These are phyloP conservation scores for Caenorhabditis briggsae DNA, from an alignment of 1,140 invertebrate species.

Conservation along the genomic window DNA sequence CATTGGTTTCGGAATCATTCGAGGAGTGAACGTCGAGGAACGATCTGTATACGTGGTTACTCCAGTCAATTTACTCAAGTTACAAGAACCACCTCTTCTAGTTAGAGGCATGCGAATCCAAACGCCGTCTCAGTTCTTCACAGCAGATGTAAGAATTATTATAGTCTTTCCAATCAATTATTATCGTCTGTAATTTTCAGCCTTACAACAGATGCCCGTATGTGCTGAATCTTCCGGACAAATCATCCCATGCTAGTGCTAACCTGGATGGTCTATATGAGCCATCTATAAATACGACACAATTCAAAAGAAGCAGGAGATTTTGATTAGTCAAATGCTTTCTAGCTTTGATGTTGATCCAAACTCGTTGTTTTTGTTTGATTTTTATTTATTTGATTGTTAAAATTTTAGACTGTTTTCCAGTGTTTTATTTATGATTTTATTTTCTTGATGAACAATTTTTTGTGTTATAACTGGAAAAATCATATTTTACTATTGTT, in stretches of 20 bases:
- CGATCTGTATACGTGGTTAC: neutral
- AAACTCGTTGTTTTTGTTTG: neutral
- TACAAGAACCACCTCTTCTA: conserved; percentile 30
- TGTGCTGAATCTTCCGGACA: neutral
- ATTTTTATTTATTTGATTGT: neutral
- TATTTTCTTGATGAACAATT: too few species aligned
- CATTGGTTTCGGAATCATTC: conserved; percentile 49
- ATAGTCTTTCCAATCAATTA: neutral
- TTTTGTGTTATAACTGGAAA: too few species aligned
- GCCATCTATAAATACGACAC: conserved; percentile 32
- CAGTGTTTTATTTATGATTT: neutral
- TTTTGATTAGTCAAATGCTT: neutral
- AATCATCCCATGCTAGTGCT: neutral
- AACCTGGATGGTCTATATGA: neutral
- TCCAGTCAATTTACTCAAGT: conserved; percentile 18
- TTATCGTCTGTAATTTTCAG: neutral
- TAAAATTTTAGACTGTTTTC: neutral
- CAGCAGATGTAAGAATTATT: conserved; percentile 6
- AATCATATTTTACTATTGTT: too few species aligned
- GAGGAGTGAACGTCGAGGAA: conserved; percentile 1
- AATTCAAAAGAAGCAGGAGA: conserved; percentile 31
- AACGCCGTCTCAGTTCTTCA: conserved; percentile 17
- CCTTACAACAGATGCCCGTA: conserved; percentile 18
- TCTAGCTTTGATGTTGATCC: too few species aligned
- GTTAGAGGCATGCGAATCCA: conserved; percentile 36